A percentile compares a stretch with the other conserved stretches of the same genome.
phyloP scores from a whole-genome alignment of 2,113 vertebrate genomes.

The cat (Felis catus) region DNA sequence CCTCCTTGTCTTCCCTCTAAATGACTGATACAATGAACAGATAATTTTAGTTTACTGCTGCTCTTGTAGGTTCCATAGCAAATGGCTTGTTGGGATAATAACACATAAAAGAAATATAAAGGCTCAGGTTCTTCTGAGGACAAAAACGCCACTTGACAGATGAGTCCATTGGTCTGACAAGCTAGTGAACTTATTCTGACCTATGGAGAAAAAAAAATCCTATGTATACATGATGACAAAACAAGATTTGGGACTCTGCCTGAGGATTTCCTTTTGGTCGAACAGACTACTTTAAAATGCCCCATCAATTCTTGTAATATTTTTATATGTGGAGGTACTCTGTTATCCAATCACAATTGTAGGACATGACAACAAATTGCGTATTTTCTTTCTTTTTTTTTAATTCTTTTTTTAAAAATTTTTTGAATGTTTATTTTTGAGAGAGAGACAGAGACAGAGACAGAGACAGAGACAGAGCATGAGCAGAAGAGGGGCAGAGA shows the following conservation, averaged over 20 bases:
- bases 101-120: conserved; percentile 57
- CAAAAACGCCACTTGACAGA: conserved; percentile 28
- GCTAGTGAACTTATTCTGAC: conserved; percentile 40
- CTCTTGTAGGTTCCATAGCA: conserved; percentile 33
- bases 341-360: background rate
- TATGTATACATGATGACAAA: background rate
- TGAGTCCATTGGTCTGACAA: conserved; percentile 28
- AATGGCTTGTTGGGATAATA: conserved; percentile 55
- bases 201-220: background rate
- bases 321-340: background rate
- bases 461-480: too few species aligned
- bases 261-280: background rate
- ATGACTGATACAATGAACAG: conserved; percentile 44
- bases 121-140: conserved; percentile 45
- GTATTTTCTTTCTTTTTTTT: too few species aligned
- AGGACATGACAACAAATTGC: background rate
- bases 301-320: background rate
- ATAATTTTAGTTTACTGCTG: conserved; percentile 26
- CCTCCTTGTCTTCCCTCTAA: conserved; percentile 32
- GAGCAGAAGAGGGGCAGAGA: too few species aligned
- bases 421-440: too few species aligned
- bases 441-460: too few species aligned
- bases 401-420: too few species aligned
- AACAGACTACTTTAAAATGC: conserved; percentile 18
- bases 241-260: conserved; percentile 6